A percentile compares a stretch with the other conserved stretches of the same genome.
phyloP scores from a whole-genome alignment of 1,140 invertebrate species.

The Ceratoteleas bidentatus region DNA sequence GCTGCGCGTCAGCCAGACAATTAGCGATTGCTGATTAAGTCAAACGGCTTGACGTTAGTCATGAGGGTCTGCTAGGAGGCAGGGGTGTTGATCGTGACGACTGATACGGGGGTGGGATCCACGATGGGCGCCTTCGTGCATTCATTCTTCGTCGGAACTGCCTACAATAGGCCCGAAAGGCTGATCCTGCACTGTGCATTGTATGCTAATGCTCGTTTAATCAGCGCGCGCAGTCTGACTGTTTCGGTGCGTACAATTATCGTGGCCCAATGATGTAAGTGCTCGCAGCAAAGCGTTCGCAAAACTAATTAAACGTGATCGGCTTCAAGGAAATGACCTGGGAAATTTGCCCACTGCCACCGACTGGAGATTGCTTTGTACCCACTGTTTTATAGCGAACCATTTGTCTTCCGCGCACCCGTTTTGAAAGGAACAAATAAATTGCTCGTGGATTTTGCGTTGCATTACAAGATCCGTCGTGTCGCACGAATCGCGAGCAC shows the following conservation, averaged over 20 bases:
- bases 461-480: neutral
- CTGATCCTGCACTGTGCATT: constrained; percentile 73
- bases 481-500: too few relatives aligned
- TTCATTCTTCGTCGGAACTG: constrained; percentile 72
- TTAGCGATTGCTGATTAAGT: constrained; percentile 82
- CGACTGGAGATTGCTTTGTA: constrained; percentile 15
- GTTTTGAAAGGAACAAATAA: constrained; percentile 1
- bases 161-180: constrained; percentile 71
- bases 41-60: constrained; percentile 74
- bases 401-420: constrained; percentile 19
- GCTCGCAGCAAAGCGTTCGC: constrained; percentile 52
- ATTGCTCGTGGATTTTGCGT: neutral
- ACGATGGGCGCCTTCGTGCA: constrained; percentile 73
- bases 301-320: constrained; percentile 66
- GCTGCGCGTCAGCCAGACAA: constrained; percentile 77
- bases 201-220: constrained; percentile 78
- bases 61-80: constrained; percentile 60
- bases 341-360: constrained; percentile 41
- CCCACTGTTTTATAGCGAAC: constrained; percentile 38
- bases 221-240: constrained; percentile 63
- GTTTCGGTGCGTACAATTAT: constrained; percentile 67
- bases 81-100: constrained; percentile 74
- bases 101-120: constrained; percentile 77
- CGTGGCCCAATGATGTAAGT: constrained; percentile 57
- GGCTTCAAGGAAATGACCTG: constrained; percentile 60